phyloP scores from a whole-genome alignment of 2,113 vertebrate genomes.

The Ageneiosus marmoratus region DNA sequence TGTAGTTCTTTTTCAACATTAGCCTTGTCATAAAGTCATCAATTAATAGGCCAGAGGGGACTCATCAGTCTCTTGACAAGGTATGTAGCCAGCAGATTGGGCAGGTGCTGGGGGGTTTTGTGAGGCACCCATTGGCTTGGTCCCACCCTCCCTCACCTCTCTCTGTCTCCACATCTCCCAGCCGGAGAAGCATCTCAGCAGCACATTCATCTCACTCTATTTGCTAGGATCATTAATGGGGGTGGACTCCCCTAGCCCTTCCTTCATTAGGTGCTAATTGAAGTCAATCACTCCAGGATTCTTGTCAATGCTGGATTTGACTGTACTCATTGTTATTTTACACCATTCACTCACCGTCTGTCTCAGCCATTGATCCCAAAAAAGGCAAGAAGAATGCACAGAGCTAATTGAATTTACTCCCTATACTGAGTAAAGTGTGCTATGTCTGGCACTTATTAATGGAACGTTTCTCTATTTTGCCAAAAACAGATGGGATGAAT shows the following conservation, averaged over 20 bases:
- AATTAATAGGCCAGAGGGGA: conserved; percentile 40
- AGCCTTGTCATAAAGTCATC: conserved; percentile 36
- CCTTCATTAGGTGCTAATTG: conserved; percentile 51
- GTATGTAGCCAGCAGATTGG: conserved; percentile 46
- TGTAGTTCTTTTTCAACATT: conserved; percentile 32
- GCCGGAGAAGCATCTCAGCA: conserved; percentile 25
- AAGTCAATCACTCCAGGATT: conserved; percentile 35
- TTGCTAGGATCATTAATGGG: conserved; percentile 44
- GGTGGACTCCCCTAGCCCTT: conserved; percentile 33
- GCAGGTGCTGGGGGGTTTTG: neutral
- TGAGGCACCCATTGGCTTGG: neutral
- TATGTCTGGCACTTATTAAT: conserved; percentile 42
- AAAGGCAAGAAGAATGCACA: conserved; percentile 32
- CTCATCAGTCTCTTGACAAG: conserved; percentile 49
- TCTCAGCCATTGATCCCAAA: conserved; percentile 38
- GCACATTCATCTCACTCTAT: conserved; percentile 39
- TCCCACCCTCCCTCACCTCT: conserved; percentile 19
- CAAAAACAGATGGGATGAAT: conserved; percentile 47
- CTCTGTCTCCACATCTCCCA: conserved; percentile 9
- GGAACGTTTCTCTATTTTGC: conserved; percentile 41
- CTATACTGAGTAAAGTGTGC: conserved; percentile 41
- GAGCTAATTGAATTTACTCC: conserved; percentile 42
- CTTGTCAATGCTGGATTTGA: conserved; percentile 42
- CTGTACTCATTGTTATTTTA: conserved; percentile 48
- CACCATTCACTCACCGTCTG: conserved; percentile 32